A percentile compares a stretch with the other conserved stretches of the same genome.
Evolutionary conservation across 2,113 vertebrate genomes (phyloP).

Genomic region (Alexandromys fortis): DNA sequence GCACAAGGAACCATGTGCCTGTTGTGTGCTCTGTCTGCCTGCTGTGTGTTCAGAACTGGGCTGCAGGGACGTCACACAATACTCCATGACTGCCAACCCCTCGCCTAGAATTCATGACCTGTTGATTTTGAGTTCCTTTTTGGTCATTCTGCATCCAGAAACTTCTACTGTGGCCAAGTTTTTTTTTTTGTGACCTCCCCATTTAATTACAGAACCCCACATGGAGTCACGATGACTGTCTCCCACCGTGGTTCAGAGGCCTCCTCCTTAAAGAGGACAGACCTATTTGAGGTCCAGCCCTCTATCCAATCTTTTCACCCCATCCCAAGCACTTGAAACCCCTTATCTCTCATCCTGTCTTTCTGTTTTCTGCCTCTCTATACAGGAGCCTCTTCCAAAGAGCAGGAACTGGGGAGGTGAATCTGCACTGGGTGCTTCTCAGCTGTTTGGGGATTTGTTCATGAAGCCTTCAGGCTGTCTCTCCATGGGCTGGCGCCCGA

Average conservation of each 20-base stretch:
- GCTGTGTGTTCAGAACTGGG: background rate
- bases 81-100: no score
- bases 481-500: accelerated
- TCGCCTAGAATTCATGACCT: background rate
- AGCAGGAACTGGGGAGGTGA: background rate
- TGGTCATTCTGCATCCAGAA: background rate
- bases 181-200: background rate
- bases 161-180: background rate
- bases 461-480: background rate
- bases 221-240: background rate
- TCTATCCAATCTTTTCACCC: background rate
- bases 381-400: background rate
- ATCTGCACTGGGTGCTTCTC: no score
- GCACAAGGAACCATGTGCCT: background rate
- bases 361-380: background rate
- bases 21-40: background rate
- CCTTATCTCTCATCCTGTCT: background rate
- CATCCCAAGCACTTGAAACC: no score
- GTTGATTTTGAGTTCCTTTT: background rate
- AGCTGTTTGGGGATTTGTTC: background rate
- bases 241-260: background rate
- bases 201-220: background rate
- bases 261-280: background rate
- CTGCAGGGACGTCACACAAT: background rate
- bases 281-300: background rate